These are phyloP conservation scores for Leptopterna dolabrata DNA, from an alignment of 2,888 invertebrate genomes.

Conservation along the genomic window DNA sequence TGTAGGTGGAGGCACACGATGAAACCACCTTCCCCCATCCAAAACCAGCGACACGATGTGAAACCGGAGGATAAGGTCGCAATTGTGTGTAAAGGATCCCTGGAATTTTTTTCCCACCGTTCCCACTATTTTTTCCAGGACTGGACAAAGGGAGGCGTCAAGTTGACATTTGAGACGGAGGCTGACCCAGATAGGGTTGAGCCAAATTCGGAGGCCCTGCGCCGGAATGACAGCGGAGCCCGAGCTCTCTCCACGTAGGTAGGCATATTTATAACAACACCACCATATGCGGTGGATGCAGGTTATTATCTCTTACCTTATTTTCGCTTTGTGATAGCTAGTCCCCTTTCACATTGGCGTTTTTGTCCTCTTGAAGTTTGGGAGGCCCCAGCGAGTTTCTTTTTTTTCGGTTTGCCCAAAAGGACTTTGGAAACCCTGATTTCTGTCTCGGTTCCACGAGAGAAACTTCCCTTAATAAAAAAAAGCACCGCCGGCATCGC, in stretches of 20 bases:
- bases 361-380: neutral
- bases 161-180: neutral
- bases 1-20: neutral
- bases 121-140: neutral
- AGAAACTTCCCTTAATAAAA: neutral
- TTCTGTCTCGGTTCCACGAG: neutral
- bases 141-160: neutral
- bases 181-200: neutral
- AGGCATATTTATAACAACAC: constrained; percentile 7
- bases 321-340: constrained; percentile 3
- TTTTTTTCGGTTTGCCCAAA: neutral
- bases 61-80: neutral
- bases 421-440: neutral
- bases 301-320: neutral
- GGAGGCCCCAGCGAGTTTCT: neutral
- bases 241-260: neutral
- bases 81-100: neutral
- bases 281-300: neutral
- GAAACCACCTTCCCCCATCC: neutral
- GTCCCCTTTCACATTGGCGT: constrained; percentile 1
- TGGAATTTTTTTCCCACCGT: neutral
- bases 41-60: neutral
- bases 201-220: neutral
- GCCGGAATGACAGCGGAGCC: neutral
- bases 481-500: neutral